phyloP scores from a whole-genome alignment of 2,797 vertebrate genomes.

The Garrulus glandarius region DNA sequence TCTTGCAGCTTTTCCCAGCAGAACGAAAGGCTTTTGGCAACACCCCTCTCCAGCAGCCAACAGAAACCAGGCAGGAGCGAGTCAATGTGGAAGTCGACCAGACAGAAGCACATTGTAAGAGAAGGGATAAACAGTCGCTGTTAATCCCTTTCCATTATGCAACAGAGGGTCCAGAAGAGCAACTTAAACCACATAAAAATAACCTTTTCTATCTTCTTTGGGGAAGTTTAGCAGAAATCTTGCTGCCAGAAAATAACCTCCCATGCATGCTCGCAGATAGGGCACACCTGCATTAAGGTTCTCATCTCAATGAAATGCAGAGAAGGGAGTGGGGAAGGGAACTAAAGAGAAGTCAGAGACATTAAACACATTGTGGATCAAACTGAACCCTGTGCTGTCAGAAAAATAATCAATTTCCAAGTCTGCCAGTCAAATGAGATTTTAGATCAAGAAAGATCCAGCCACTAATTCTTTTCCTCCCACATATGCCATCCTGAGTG shows the following conservation, averaged over 20 bases:
- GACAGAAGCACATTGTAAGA: not conserved
- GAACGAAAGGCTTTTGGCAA: not conserved
- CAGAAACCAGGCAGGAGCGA: not conserved
- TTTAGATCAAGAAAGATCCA: not conserved
- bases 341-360: not conserved
- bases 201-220: not conserved
- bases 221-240: not conserved
- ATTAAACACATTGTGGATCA: not conserved
- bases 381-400: not conserved
- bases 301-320: not conserved
- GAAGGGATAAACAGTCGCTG: accelerated
- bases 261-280: accelerated
- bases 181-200: not conserved
- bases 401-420: not conserved
- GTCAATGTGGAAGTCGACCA: accelerated
- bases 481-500: not conserved
- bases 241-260: not conserved
- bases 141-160: not conserved
- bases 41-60: not conserved
- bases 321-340: not conserved
- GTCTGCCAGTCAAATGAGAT: not conserved
- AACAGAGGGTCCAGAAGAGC: not conserved
- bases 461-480: not conserved
- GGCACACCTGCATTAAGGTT: not conserved
- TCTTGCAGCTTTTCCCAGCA: not conserved